A percentile compares a stretch with the other conserved stretches of the same genome.
Evolutionary conservation across 2,888 invertebrate species (phyloP).

Genomic region (Leptura quadrifasciata): DNA sequence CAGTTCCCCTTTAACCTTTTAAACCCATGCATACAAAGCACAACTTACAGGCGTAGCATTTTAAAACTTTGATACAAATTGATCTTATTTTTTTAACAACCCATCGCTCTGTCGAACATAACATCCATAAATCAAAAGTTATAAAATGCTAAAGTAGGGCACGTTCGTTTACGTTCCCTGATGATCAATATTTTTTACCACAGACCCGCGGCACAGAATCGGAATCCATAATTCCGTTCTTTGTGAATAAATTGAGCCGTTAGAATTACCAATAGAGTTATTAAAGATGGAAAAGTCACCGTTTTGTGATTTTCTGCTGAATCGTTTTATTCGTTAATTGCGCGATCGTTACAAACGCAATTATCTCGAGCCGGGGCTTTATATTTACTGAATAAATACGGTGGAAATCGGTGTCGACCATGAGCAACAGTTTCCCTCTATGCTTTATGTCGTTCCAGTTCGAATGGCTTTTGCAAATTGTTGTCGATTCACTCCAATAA

Average conservation of each 20-base stretch:
- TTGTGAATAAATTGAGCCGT: slow-evolving; percentile 65
- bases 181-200: slow-evolving; percentile 62
- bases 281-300: slow-evolving; percentile 64
- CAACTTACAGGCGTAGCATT: slow-evolving; percentile 21
- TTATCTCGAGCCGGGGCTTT: slow-evolving; percentile 70
- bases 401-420: slow-evolving; percentile 64
- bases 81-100: slow-evolving; percentile 47
- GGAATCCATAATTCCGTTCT: slow-evolving; percentile 59
- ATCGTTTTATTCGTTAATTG: slow-evolving; percentile 72
- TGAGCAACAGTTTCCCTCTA: slow-evolving; percentile 67
- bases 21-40: slow-evolving; percentile 24
- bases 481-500: slow-evolving; percentile 53
- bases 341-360: slow-evolving; percentile 73
- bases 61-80: slow-evolving; percentile 42
- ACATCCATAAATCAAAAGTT: slow-evolving; percentile 53
- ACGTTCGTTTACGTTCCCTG: slow-evolving; percentile 51
- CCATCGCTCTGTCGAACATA: slow-evolving; percentile 46
- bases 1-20: slow-evolving; percentile 35
- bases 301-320: slow-evolving; percentile 69
- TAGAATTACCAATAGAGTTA: slow-evolving; percentile 67
- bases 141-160: slow-evolving; percentile 56
- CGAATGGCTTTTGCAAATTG: slow-evolving; percentile 58
- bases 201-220: slow-evolving; percentile 53
- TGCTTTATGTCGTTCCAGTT: slow-evolving; percentile 50
- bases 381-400: slow-evolving; percentile 71